These are phyloP conservation scores for Sandelia bainsii DNA, from an alignment of 2,797 vertebrate genomes.

Conservation along the genomic window DNA sequence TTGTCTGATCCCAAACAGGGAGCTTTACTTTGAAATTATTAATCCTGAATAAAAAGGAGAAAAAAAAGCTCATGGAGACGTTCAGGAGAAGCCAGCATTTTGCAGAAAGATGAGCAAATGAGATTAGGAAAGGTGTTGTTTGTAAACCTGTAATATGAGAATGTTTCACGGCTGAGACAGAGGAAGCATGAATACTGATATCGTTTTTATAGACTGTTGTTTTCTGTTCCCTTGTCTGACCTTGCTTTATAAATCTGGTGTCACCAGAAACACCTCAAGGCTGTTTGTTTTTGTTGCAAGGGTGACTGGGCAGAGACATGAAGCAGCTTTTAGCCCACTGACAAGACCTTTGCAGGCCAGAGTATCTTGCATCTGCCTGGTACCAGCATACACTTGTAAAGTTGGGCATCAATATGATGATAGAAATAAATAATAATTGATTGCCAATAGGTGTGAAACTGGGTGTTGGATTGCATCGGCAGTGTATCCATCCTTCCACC, in stretches of 20 bases:
- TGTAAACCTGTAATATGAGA: slow-evolving; percentile 41
- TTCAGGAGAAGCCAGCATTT: slow-evolving; percentile 6
- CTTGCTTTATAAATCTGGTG: slow-evolving; percentile 56
- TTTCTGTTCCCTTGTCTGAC: slow-evolving; percentile 45
- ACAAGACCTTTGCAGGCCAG: slow-evolving; percentile 42
- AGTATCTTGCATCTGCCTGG: slow-evolving; percentile 28
- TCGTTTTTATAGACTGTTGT: slow-evolving; percentile 31
- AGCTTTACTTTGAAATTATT: background rate
- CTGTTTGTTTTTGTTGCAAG: slow-evolving; percentile 70
- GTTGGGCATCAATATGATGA: slow-evolving; percentile 26
- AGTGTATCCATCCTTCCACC: slow-evolving; percentile 5
- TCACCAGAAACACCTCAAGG: slow-evolving; percentile 56
- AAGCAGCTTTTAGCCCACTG: slow-evolving; percentile 26
- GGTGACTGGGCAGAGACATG: slow-evolving; percentile 46
- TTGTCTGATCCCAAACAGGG: slow-evolving; percentile 6
- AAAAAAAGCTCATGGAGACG: background rate
- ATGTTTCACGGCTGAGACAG: slow-evolving; percentile 34
- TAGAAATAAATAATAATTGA: slow-evolving; percentile 14
- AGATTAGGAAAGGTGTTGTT: slow-evolving; percentile 30
- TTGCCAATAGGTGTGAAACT: slow-evolving; percentile 7
- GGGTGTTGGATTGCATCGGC: background rate
- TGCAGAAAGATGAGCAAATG: slow-evolving; percentile 4
- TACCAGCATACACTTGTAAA: slow-evolving; percentile 1
- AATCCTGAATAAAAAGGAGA: background rate
- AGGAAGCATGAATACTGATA: slow-evolving; percentile 60